Evolutionary conservation across 2,797 vertebrate species (phyloP), one percentile per base, ranked within the genome.

Genomic region (Chaetodon trifasciatus): DNA sequence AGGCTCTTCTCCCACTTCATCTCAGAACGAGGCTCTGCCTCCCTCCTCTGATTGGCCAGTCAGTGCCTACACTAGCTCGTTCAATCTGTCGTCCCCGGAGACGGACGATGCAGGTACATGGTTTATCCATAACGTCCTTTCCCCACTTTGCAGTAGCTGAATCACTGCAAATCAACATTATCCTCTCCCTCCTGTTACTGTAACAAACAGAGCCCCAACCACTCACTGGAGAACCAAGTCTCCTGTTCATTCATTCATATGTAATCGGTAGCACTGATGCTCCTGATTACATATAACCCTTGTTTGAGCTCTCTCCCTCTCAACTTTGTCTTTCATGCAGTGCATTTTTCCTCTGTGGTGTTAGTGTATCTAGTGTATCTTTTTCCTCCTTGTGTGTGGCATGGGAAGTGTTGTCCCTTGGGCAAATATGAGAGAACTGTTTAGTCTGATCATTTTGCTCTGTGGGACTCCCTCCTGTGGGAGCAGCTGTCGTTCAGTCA

Each of bases 41-140:
- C 96, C 97, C 88, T 96, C 96, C 92, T 95, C 95, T 93, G 97
- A 97, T 96, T 97, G 97, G 96, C 96, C 97, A 83, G 96, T 96
- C 96, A 95, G 95, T 96, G 96, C 95, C 96, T 96, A 95, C 96
- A 95, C 95, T 96, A 97, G 96, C 94, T 96, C 96, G 79, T 96
- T 97, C 95, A 95, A 94, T 96, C 96, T 97, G 93, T 96, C 95
- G 86, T 95, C 96, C 92, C 96, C 96, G 86, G 95, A 96, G 88
- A 93, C 95, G 91, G 95, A 96, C 88, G 94, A 94, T 91, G 91
- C 96, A 97, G 97, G 97, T 97, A 95, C 92, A 92, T 70, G 76
- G 89, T 90, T 86, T 85, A 76, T 72, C 86, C 69, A 55, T 70
- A 82, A 81, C 62, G 71, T 32, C 35, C 74, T 35, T 21, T 9